phyloP scores from a whole-genome alignment of 2,113 vertebrate genomes.

The Silurus asotus region DNA sequence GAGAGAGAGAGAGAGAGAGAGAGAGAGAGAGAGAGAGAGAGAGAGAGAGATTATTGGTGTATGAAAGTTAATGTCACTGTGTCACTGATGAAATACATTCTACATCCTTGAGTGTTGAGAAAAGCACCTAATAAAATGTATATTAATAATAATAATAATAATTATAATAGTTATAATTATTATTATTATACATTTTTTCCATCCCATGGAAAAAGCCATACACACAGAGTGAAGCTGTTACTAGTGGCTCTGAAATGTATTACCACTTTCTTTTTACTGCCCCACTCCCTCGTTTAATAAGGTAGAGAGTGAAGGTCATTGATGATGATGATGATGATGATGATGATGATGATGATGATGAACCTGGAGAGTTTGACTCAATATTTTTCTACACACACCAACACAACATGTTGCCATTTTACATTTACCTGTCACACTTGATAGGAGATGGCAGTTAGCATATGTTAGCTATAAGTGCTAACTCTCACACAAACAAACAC shows the following conservation, averaged over 20 bases:
- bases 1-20: too few relatives aligned
- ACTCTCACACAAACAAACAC: neutral
- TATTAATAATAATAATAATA: too few relatives aligned
- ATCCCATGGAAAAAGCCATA: neutral
- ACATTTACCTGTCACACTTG: neutral
- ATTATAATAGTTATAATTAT: too few relatives aligned
- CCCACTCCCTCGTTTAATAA: neutral
- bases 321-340: too few relatives aligned
- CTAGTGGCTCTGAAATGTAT: neutral
- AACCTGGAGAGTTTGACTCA: neutral
- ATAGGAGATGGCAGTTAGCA: constrained; percentile 15
- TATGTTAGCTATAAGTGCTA: constrained; percentile 13
- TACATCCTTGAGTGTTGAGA: too few relatives aligned
- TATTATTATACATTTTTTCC: neutral
- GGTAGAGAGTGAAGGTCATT: too few relatives aligned
- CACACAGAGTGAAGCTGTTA: neutral
- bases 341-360: neutral
- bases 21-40: too few relatives aligned
- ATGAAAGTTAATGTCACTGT: too few relatives aligned
- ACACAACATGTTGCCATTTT: neutral
- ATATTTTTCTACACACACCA: neutral
- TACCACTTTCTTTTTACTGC: neutral
- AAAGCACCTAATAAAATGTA: too few relatives aligned
- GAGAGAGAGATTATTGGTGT: too few relatives aligned
- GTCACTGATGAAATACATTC: too few relatives aligned